Evolutionary conservation across 2,797 vertebrate genomes (phyloP).

Genomic region (Ispidina picta): DNA sequence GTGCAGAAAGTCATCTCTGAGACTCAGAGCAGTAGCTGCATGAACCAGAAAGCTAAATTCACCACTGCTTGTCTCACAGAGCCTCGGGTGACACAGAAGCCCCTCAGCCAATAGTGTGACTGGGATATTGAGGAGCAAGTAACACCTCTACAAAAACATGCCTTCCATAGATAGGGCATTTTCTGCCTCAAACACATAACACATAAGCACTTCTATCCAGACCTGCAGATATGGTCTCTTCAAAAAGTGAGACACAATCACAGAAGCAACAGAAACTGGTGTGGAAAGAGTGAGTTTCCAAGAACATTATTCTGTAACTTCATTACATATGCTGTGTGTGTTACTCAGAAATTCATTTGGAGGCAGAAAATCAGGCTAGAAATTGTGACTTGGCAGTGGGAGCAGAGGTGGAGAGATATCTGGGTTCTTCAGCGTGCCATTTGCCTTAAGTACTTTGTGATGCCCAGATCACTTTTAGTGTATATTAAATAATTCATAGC

Average conservation of each 20-base stretch:
- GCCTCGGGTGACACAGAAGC: constrained; percentile 18
- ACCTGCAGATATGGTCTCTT: background rate
- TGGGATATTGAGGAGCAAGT: background rate
- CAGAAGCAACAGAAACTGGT: background rate
- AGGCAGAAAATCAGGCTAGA: background rate
- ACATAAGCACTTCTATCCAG: background rate
- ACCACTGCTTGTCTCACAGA: background rate
- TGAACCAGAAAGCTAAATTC: constrained; percentile 33
- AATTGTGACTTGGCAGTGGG: background rate
- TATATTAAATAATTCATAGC: background rate
- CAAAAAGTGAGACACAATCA: background rate
- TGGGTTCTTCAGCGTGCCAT: background rate
- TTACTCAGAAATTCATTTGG: background rate
- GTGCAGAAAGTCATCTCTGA: background rate
- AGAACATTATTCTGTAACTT: background rate
- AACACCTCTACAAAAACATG: background rate
- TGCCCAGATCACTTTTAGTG: background rate
- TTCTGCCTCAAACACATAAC: background rate
- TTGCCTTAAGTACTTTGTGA: background rate
- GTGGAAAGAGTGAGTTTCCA: background rate
- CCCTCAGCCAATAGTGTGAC: constrained; percentile 5
- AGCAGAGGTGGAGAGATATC: background rate
- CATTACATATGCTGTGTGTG: background rate
- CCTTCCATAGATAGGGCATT: background rate
- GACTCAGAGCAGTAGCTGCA: background rate